A percentile compares a stretch with the other conserved stretches of the same genome.
phyloP scores from a whole-genome alignment of 2,797 vertebrate genomes.

The Triplophysa yarkandensis region DNA sequence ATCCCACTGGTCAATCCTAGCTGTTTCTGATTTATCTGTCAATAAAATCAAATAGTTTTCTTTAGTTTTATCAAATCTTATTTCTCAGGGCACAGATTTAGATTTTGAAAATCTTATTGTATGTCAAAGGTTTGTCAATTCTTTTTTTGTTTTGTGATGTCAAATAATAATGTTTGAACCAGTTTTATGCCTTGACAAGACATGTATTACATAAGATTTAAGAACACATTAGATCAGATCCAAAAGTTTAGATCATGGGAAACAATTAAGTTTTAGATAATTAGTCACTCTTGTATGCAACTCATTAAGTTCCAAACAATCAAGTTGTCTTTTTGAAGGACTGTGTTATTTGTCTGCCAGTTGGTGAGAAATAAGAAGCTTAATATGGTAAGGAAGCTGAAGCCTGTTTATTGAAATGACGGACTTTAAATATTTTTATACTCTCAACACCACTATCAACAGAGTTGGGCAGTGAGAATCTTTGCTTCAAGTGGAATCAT shows the following conservation, averaged over 20 bases:
- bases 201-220: no score
- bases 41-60: conserved; percentile 1
- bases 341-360: not conserved
- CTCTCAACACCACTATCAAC: conserved; percentile 51
- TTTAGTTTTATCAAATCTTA: not conserved
- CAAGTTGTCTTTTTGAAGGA: no score
- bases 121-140: no score
- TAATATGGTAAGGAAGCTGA: not conserved
- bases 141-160: no score
- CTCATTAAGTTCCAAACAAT: no score
- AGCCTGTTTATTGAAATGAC: not conserved
- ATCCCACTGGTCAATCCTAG: not conserved
- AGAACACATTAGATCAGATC: no score
- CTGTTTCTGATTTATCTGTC: not conserved
- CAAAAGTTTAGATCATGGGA: no score
- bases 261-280: no score
- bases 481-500: conserved; percentile 13
- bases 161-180: no score
- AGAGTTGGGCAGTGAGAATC: conserved; percentile 11
- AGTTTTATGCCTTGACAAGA: no score
- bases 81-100: not conserved
- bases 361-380: not conserved
- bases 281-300: no score
- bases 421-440: conserved; percentile 27
- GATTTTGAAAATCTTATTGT: not conserved